A percentile compares a stretch with the other conserved stretches of the same genome.
Conservation (phyloP, 64 coral and sea anemone species). For the Anthopleura sola region DNA sequence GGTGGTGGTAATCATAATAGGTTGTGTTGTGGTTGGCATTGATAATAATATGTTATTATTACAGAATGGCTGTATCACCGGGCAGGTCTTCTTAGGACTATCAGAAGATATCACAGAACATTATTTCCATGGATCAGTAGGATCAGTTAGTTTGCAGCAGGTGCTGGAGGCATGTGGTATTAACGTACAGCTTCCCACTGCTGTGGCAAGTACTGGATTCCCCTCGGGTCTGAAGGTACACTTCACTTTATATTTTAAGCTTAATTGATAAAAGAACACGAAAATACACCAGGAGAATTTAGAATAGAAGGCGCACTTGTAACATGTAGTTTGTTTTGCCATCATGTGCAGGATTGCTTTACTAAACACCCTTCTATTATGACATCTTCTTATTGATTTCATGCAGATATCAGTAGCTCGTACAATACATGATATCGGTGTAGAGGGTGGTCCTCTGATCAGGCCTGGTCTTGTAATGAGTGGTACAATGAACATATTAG, state of each 20-base stretch:
- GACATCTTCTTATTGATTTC: neutral
- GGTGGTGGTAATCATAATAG: neutral
- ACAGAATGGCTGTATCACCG: slow-evolving; percentile 78
- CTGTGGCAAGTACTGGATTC: slow-evolving; percentile 74
- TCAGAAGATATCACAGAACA: slow-evolving; percentile 64
- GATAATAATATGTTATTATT: neutral
- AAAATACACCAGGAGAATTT: too few relatives aligned
- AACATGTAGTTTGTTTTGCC: too few relatives aligned
- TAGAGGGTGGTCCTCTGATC: slow-evolving; percentile 55
- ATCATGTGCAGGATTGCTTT: too few relatives aligned
- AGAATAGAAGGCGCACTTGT: too few relatives aligned
- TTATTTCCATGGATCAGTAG: slow-evolving; percentile 81
- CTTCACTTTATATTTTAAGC: too few relatives aligned
- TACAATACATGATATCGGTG: slow-evolving; percentile 46
- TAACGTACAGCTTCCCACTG: slow-evolving; percentile 44
- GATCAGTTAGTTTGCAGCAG: slow-evolving; percentile 78
- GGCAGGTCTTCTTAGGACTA: slow-evolving; percentile 61
- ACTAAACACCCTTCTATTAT: too few relatives aligned
- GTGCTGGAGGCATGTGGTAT: slow-evolving; percentile 48
- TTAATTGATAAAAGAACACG: too few relatives aligned
- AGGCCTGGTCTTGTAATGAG: slow-evolving; percentile 62
- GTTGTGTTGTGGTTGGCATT: neutral
- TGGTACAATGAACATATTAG: slow-evolving; percentile 78
- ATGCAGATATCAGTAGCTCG: slow-evolving; percentile 74
- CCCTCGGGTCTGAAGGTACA: slow-evolving; percentile 35